Percentiles rank a stretch among this genome's conserved stretches.
phyloP scores from a whole-genome alignment of 2,797 vertebrate species.

The Scolopax bukidnonensis region DNA sequence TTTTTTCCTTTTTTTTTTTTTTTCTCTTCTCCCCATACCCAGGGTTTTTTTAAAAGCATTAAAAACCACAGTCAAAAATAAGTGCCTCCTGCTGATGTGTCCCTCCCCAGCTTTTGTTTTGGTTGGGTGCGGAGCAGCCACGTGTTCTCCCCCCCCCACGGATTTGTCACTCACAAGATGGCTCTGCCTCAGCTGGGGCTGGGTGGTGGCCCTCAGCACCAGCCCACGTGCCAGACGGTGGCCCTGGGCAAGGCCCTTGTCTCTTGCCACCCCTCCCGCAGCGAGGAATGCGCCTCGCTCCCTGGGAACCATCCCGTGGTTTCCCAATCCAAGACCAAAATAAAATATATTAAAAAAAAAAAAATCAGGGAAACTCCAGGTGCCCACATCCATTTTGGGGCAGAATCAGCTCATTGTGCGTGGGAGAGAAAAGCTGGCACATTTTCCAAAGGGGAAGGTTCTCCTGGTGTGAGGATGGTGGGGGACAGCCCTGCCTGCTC shows the following conservation, averaged over 20 bases:
- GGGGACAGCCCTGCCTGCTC: too few relatives aligned
- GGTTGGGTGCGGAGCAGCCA: not conserved
- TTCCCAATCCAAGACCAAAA: not conserved
- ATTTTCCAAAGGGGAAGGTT: not conserved
- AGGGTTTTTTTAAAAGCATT: not conserved
- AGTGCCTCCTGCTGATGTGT: not conserved
- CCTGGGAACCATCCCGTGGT: not conserved
- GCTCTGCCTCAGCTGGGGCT: not conserved
- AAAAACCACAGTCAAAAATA: not conserved
- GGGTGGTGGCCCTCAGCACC: not conserved
- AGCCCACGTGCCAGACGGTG: rapidly evolving
- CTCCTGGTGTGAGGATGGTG: not conserved
- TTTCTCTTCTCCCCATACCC: not conserved
- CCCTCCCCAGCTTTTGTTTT: not conserved
- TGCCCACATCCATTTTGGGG: rapidly evolving
- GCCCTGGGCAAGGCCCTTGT: not conserved
- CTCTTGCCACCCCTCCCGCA: not conserved
- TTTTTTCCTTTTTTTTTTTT: not conserved
- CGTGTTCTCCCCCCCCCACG: not conserved
- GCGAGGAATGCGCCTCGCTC: rapidly evolving
- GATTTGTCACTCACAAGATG: not conserved
- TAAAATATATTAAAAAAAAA: too few relatives aligned
- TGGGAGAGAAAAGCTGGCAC: not conserved
- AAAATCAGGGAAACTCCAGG: not conserved
- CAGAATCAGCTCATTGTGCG: not conserved